These are phyloP conservation scores for Onychomys torridus DNA, from an alignment of 2,797 vertebrate species.

Conservation along the genomic window DNA sequence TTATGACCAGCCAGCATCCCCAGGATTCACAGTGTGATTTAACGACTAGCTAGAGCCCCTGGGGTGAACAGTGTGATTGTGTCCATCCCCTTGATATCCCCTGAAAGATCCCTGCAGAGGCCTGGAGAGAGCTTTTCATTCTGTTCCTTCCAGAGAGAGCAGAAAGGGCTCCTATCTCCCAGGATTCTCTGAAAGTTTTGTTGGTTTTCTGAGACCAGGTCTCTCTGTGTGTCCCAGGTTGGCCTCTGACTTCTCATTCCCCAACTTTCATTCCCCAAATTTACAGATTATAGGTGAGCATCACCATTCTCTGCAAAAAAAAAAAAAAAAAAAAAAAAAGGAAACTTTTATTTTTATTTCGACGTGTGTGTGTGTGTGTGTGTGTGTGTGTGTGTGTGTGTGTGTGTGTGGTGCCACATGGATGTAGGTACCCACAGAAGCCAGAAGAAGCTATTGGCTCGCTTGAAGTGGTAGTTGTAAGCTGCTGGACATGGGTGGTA, in stretches of 20 bases:
- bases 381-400: background rate
- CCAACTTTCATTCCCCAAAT: background rate
- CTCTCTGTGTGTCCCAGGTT: background rate
- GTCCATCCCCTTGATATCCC: constrained; percentile 45
- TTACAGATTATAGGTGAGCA: background rate
- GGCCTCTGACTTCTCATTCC: background rate
- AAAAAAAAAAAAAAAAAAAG: background rate
- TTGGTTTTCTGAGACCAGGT: background rate
- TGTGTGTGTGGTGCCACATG: background rate
- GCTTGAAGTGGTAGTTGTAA: background rate
- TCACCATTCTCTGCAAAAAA: background rate
- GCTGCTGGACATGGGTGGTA: background rate
- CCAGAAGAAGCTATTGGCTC: background rate
- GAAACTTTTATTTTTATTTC: background rate
- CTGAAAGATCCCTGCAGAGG: constrained; percentile 62
- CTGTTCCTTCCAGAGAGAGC: background rate
- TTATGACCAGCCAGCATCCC: no score
- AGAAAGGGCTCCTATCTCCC: background rate
- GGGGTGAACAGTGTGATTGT: no score
- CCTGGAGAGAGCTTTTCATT: constrained; percentile 38
- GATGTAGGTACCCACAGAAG: background rate
- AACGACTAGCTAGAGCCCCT: background rate
- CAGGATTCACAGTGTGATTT: background rate
- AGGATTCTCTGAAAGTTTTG: background rate
- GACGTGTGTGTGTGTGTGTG: background rate